These are phyloP conservation scores for Melanostoma scalare DNA, from an alignment of 2,888 invertebrate genomes.

Conservation along the genomic window DNA sequence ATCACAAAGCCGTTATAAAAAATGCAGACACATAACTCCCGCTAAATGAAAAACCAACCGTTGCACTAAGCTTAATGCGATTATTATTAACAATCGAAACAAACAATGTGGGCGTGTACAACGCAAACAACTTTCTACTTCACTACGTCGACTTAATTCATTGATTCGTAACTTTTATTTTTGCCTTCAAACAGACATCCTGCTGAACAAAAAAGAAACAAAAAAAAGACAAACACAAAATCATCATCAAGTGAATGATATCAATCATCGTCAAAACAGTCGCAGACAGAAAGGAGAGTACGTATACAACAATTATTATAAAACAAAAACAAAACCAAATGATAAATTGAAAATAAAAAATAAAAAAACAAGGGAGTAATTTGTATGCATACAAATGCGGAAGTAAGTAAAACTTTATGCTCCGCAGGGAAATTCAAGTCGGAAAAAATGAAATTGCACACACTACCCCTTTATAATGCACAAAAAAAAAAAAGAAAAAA, in stretches of 20 bases:
- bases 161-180: constrained; percentile 40
- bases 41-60: constrained; percentile 53
- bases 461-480: too few species aligned
- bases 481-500: constrained; percentile 3
- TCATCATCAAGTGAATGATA: constrained; percentile 56
- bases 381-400: too few species aligned
- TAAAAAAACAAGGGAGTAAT: constrained; percentile 17
- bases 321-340: constrained; percentile 38
- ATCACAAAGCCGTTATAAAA: constrained; percentile 51
- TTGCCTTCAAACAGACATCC: constrained; percentile 3
- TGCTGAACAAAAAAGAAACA: constrained; percentile 2
- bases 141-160: constrained; percentile 22
- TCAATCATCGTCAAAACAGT: constrained; percentile 67
- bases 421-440: constrained; percentile 15
- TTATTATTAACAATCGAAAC: constrained; percentile 62
- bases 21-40: constrained; percentile 54
- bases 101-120: constrained; percentile 67
- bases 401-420: too few species aligned
- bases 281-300: constrained; percentile 52
- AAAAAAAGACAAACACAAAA: constrained; percentile 1
- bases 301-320: constrained; percentile 22
- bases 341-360: constrained; percentile 5
- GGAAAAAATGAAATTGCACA: background rate
- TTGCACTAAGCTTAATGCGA: constrained; percentile 57
- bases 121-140: constrained; percentile 64